A percentile compares a stretch with the other conserved stretches of the same genome.
These are phyloP conservation scores for Andrena flavipes DNA, from an alignment of 2,888 invertebrate species.

Conservation along the genomic window DNA sequence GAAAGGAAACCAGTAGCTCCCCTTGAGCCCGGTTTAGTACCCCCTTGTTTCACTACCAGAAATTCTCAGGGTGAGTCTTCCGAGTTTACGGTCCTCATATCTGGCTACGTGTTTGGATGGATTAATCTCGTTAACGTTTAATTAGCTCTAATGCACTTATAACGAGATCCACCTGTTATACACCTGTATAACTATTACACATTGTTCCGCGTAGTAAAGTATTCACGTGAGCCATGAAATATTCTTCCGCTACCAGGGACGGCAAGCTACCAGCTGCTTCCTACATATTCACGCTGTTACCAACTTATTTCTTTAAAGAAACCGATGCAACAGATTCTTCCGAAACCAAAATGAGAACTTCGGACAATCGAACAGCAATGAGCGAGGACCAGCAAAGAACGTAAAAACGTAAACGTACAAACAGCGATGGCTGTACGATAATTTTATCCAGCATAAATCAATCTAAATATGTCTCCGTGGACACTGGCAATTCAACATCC, in stretches of 20 bases:
- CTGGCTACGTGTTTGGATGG: slow-evolving; percentile 17
- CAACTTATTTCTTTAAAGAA: too few relatives aligned
- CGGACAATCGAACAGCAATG: too few relatives aligned
- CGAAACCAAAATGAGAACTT: too few relatives aligned
- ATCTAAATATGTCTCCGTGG: neutral
- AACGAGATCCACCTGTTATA: neutral
- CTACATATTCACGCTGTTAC: too few relatives aligned
- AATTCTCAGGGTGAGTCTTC: slow-evolving; percentile 25
- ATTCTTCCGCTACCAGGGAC: neutral
- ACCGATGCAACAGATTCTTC: too few relatives aligned
- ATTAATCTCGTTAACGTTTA: slow-evolving; percentile 56
- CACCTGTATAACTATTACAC: slow-evolving; percentile 2
- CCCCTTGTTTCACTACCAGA: slow-evolving; percentile 13
- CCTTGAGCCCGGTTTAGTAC: slow-evolving; percentile 34
- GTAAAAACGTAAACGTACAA: too few relatives aligned
- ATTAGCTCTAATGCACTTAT: neutral
- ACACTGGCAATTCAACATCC: neutral
- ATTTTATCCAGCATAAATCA: neutral
- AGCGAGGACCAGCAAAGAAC: too few relatives aligned
- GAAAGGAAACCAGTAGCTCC: neutral
- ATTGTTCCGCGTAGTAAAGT: neutral
- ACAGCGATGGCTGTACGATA: neutral
- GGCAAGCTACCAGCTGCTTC: too few relatives aligned
- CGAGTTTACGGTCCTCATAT: slow-evolving; percentile 44
- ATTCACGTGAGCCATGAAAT: neutral